Percentiles rank a stretch among this genome's conserved stretches.
phyloP scores from a whole-genome alignment of 1,140 invertebrate species.

The Solenopsis fugax region DNA sequence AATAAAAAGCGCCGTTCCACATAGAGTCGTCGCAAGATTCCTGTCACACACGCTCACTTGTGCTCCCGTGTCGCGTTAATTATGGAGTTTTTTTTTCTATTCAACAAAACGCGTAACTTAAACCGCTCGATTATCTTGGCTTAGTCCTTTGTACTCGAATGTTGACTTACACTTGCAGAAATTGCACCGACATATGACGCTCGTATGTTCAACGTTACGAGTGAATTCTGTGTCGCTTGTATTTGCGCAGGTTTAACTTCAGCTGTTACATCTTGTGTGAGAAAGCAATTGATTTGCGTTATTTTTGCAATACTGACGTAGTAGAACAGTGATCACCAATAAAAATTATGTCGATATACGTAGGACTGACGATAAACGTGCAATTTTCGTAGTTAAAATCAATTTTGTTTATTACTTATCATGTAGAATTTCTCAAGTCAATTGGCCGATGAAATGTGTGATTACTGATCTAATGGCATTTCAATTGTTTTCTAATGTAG shows the following conservation, averaged over 20 bases:
- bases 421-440: background rate
- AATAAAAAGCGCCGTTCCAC: constrained; percentile 25
- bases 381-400: background rate
- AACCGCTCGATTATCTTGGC: constrained; percentile 4
- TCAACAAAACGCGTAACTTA: background rate
- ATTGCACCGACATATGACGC: constrained; percentile 25
- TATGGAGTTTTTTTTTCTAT: constrained; percentile 7
- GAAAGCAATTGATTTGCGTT: background rate
- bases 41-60: constrained; percentile 41
- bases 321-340: background rate
- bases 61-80: constrained; percentile 11
- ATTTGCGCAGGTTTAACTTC: background rate
- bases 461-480: background rate
- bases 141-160: constrained; percentile 21
- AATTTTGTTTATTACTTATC: background rate
- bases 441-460: background rate
- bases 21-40: constrained; percentile 15
- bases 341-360: background rate
- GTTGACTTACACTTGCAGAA: constrained; percentile 41
- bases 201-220: background rate
- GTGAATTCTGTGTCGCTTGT: constrained; percentile 3
- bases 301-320: background rate
- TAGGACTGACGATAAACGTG: background rate
- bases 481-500: background rate
- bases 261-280: background rate